Evolutionary conservation across 2,797 vertebrate genomes (phyloP).

Genomic region (Tapirus indicus): DNA sequence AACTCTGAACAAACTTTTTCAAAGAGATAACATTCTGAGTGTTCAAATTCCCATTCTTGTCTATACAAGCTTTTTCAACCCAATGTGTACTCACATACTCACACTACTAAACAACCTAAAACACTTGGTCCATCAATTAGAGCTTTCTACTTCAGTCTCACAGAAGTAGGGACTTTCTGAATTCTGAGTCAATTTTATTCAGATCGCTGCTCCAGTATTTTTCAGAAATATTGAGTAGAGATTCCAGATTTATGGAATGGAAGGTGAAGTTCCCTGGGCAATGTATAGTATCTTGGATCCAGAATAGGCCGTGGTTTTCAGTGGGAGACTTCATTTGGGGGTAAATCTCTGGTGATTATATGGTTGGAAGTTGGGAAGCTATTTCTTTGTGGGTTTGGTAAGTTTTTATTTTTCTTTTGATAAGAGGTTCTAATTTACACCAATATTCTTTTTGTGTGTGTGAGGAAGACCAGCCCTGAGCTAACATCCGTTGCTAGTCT

Average conservation of each 20-base stretch:
- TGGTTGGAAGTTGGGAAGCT: background rate
- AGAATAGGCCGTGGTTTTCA: background rate
- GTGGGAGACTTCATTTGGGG: fast-evolving
- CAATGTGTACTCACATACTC: background rate
- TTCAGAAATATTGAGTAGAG: background rate
- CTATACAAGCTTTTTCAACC: background rate
- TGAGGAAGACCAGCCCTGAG: too few relatives aligned
- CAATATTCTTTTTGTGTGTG: background rate
- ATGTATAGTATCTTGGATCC: background rate
- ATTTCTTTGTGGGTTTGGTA: background rate
- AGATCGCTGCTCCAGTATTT: background rate
- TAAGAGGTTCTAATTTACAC: background rate
- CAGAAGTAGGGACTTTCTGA: background rate
- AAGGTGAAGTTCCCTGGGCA: background rate
- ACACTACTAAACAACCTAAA: background rate
- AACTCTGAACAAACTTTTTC: background rate
- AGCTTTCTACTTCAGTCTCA: background rate
- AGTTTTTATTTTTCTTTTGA: background rate
- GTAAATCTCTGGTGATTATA: background rate
- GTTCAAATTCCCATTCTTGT: background rate
- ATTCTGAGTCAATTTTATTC: background rate
- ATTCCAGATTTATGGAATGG: background rate
- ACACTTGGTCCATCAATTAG: background rate
- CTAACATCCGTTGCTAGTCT: too few relatives aligned
- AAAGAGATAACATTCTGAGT: background rate